Base-by-base conservation (phyloP, 1,140 invertebrate species). In the Cepaea nemoralis region DNA sequence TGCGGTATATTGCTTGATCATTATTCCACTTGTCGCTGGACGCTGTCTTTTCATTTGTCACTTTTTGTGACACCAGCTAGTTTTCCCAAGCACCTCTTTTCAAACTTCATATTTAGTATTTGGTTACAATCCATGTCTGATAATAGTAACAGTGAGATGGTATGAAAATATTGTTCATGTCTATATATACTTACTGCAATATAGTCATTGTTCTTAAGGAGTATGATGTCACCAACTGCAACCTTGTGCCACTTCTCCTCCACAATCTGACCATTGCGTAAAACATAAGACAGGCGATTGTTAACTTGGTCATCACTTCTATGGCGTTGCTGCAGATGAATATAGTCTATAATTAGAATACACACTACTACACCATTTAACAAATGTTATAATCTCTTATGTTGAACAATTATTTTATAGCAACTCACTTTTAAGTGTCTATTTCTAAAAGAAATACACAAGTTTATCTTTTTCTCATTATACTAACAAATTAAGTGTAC, bases 161-260 rank as follows among this genome's bases (percentile, higher is more conserved):
- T 8, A 45, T 14, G 8, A 59, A 59, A 24, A 19, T n/a, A 59
- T 10, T 14, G 12, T 48, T 48, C 19, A 12, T 48, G 8, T 48
- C 8, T 12, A 67, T 19, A 24, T 39, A 67, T 67, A 88, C 90
- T 88, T 85, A 91, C 90, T 63, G 91, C 89, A 31, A 91, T 87
- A 86, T 89, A 90, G 19, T 91, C 88, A 74, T 91, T 89, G 82
- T 89, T 91, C 50, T 88, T 86, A 84, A 99, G 93, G 92, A 98
- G 97, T 40, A 99, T 95, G 82, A 99, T 93, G 92, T 99, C 98
- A 0, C 98, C 98, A 27, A 99, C 98, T 69, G 90, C 85, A 19
- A 92, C 88, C 42, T 98, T 95, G 88, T 97, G 95, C 97, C 98
- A 99, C 83, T 95, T 93, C 22, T 95, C 94, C 88, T 96, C 96